Conservation (phyloP, 2,113 vertebrate genomes). For the Microtus pennsylvanicus region DNA sequence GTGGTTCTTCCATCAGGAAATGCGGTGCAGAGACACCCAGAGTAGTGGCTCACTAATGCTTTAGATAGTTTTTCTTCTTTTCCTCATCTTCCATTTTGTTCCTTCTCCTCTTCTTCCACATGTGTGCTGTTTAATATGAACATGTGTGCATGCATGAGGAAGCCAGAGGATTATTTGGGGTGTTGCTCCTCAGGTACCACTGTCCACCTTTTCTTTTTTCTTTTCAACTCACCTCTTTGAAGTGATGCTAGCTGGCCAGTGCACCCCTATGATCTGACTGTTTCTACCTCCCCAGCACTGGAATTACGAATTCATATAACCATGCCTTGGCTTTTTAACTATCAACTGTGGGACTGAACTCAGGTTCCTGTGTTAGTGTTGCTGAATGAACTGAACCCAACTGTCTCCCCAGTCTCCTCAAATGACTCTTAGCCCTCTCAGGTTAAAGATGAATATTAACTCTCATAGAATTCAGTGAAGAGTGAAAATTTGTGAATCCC, state of each 20-base stretch:
- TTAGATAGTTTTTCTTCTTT: neutral
- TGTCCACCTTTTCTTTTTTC: neutral
- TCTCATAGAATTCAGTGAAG: neutral
- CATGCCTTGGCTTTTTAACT: neutral
- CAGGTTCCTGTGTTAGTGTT: too few species aligned
- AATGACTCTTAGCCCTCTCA: neutral
- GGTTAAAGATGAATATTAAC: neutral
- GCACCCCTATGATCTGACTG: neutral
- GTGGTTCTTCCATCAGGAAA: neutral
- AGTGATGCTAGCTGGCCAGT: too few species aligned
- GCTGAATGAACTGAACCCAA: neutral
- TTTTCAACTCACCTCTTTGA: neutral
- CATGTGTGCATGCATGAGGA: too few species aligned
- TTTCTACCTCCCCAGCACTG: too few species aligned
- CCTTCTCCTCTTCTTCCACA: neutral
- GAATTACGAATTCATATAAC: neutral
- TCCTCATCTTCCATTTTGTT: neutral
- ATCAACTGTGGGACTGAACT: neutral
- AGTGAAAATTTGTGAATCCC: neutral
- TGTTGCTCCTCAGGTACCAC: neutral
- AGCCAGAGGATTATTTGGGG: neutral
- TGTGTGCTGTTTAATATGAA: too few species aligned
- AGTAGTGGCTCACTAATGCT: too few species aligned
- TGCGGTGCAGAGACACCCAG: neutral
- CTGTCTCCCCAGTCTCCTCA: neutral